phyloP scores from a whole-genome alignment of 2,113 vertebrate species.

The Hippocampus zosterae region DNA sequence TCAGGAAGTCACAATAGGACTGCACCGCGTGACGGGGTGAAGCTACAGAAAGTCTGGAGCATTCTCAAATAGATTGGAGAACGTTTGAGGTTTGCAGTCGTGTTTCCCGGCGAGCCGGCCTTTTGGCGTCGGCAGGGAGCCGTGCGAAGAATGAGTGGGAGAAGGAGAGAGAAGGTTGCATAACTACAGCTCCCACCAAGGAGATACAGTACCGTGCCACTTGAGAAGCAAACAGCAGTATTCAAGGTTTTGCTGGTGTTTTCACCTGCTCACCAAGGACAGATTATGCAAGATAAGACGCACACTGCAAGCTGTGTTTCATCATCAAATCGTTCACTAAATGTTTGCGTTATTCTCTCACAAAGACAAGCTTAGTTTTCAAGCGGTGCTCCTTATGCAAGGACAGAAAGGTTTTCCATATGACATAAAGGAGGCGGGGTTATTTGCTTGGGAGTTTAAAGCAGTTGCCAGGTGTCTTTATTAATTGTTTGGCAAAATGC shows the following conservation, averaged over 20 bases:
- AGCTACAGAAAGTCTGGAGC: conserved; percentile 24
- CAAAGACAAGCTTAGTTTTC: neutral
- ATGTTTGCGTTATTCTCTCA: neutral
- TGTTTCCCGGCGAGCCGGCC: conserved; percentile 17
- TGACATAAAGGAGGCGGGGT: neutral
- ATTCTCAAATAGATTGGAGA: conserved; percentile 1
- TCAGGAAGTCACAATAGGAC: conserved; percentile 7
- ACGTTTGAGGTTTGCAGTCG: conserved; percentile 26
- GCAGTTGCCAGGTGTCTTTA: too few species aligned
- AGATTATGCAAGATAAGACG: conserved; percentile 21
- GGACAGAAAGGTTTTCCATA: neutral
- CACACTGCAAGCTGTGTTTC: neutral
- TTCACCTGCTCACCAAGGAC: conserved; percentile 6
- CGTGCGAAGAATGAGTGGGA: conserved; percentile 32
- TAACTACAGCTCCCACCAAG: conserved; percentile 46
- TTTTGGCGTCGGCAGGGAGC: conserved; percentile 28
- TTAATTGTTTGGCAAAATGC: too few species aligned
- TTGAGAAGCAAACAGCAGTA: conserved; percentile 27
- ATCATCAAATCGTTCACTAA: conserved; percentile 14
- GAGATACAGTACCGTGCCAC: conserved; percentile 19
- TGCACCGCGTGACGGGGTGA: conserved; percentile 23
- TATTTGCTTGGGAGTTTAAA: neutral
- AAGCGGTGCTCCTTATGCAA: neutral
- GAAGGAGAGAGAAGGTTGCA: conserved; percentile 32
- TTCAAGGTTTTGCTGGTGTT: conserved; percentile 41